Base-by-base conservation (phyloP, 2,888 invertebrate species). In the Cerastoderma edule region DNA sequence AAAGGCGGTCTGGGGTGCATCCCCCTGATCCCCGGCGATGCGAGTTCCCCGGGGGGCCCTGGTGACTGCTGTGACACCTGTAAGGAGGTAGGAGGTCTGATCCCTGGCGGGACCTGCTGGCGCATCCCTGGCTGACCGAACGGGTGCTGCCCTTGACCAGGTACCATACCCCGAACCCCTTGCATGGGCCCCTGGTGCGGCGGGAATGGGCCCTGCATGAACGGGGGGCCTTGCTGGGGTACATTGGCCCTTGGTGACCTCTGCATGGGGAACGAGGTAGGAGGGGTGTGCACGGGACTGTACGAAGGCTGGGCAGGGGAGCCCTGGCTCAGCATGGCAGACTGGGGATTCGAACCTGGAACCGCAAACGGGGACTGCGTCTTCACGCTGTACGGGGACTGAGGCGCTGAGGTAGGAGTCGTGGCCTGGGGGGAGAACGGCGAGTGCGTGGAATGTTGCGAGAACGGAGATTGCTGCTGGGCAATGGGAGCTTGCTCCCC, bases 361-460 rank as follows among this genome's bases (percentile, higher is more conserved):
- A 85, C 67, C 35, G 84, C 83, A 72, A 87, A 87, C 3, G 87
- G 86, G 13, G 87, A 83, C 76, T 84, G 84, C 44, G 84, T 78
- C 67, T 83, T 73, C 48, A 72, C 67, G 53, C 75, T 82, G 64
- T 80, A 88, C 19, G 88, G 88, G 5, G 89, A 87, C 72, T 88
- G 86, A n/a, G 89, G 87, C 5, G 86, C 85, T 16, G 88, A 87
- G 44, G 78, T 68, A 28, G 83, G 72, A 4, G 79, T 78, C 3
- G 83, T 78, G 8, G 80, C 74, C 19, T 80, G 83, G 0, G 84
- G 80, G 16, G 86, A 86, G 68, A 79, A 80, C 27, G 88, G 87
- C 66, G 85, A 86, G 77, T 88, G 89, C 22, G 88, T 88, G 16
- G 88, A 87, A 48, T 88, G 88, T 60, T 85, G 86, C 8, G 89